Conservation (phyloP, 2,797 vertebrate genomes). For the Geotrypetes seraphini region DNA sequence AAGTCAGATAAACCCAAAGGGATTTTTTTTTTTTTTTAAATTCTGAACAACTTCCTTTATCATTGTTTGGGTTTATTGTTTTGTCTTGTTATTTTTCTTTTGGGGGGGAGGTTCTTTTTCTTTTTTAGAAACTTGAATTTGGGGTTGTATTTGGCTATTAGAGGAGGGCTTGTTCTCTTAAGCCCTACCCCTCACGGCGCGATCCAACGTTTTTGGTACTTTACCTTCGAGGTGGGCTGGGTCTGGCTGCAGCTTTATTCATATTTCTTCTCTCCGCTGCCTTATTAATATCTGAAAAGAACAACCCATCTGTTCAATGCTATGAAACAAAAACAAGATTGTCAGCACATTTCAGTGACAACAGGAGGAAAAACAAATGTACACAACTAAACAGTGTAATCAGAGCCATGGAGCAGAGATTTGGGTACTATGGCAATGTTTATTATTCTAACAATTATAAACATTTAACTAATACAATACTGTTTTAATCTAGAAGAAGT, state of each 20-base stretch:
- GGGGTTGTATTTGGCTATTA: conserved; percentile 28
- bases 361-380: conserved; percentile 39
- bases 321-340: conserved; percentile 60
- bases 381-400: conserved; percentile 45
- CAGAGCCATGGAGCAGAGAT: conserved; percentile 52
- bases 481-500: too few relatives aligned
- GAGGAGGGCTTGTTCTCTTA: conserved; percentile 37
- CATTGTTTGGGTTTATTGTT: too few relatives aligned
- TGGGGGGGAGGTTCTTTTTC: too few relatives aligned
- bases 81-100: too few relatives aligned
- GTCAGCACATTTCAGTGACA: conserved; percentile 57
- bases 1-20: too few relatives aligned
- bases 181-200: conserved; percentile 50
- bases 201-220: conserved; percentile 68
- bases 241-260: conserved; percentile 91
- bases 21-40: too few relatives aligned
- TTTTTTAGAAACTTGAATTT: too few relatives aligned
- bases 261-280: conserved; percentile 93
- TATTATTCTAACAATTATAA: too few relatives aligned
- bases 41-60: too few relatives aligned
- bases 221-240: conserved; percentile 98
- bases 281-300: conserved; percentile 99
- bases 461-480: too few relatives aligned
- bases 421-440: conserved; percentile 41
- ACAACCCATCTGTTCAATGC: conserved; percentile 98